These are phyloP conservation scores for Drosophila hamatofila DNA, from an alignment of 2,888 invertebrate genomes.

Conservation along the genomic window DNA sequence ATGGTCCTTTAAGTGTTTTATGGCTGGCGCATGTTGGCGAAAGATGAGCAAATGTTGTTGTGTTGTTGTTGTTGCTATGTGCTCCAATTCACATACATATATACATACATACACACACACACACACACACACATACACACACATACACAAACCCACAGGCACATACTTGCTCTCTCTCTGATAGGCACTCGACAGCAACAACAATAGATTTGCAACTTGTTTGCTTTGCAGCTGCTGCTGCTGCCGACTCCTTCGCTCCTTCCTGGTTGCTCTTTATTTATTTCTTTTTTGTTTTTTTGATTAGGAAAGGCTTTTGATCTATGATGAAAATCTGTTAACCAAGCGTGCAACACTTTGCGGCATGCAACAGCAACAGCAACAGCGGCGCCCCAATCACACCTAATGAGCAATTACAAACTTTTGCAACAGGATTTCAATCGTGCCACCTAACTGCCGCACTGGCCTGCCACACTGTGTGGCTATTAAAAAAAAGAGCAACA, in stretches of 20 bases:
- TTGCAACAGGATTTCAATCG: slow-evolving; percentile 49
- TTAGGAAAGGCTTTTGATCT: slow-evolving; percentile 72
- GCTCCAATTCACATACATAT: slow-evolving; percentile 61
- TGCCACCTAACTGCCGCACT: slow-evolving; percentile 20
- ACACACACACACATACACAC: slow-evolving; percentile 19
- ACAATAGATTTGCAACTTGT: slow-evolving; percentile 69
- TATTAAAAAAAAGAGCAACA: slow-evolving; percentile 12
- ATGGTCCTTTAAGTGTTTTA: slow-evolving; percentile 79
- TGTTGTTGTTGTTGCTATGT: slow-evolving; percentile 40
- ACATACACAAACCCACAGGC: slow-evolving; percentile 15
- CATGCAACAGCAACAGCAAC: slow-evolving; percentile 38
- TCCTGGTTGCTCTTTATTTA: neutral
- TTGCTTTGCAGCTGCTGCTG: slow-evolving; percentile 39
- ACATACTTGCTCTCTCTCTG: neutral
- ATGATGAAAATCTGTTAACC: slow-evolving; percentile 61
- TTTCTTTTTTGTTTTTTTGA: slow-evolving; percentile 37
- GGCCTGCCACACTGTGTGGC: slow-evolving; percentile 20
- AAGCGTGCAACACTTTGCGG: slow-evolving; percentile 64
- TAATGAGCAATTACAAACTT: slow-evolving; percentile 74
- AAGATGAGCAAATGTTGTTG: slow-evolving; percentile 28
- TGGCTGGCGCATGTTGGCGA: slow-evolving; percentile 63
- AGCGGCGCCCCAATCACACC: slow-evolving; percentile 66
- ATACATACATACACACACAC: slow-evolving; percentile 25
- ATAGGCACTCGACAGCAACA: slow-evolving; percentile 19
- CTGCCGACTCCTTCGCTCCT: neutral